Base-by-base conservation (phyloP, 2,888 invertebrate genomes). In the Chymomyza caudatula region DNA sequence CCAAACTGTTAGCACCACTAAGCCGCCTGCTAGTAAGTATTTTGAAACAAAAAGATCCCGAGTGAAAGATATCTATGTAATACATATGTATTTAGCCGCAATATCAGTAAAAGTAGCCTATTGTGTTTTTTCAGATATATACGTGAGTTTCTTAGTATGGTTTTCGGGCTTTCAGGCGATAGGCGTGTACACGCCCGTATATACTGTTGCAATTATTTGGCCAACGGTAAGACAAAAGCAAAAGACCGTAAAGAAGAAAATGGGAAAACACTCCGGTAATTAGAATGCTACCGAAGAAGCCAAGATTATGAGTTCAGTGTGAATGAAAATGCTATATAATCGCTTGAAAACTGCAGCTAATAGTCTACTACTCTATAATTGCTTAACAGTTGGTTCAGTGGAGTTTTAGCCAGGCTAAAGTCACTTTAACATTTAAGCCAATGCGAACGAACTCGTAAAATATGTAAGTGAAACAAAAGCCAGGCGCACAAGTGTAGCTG, bases 401-500 rank as follows among this genome's bases (percentile, higher is more conserved):
- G 29, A 37, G 29, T 37, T 37, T 37, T 37, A 11, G 29, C 29
- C 29, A 11, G 17, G 47, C 22, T 19, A 17, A 22, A 51, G 51
- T 19, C 51, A 61, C 61, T 61, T 61, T 61, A 61, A 61, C 61
- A 61, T 61, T 61, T 61, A 55, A 60, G 22, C 43, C 43, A 57
- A 49, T 15, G 15, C 23, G 47, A 42, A 13, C 55, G 11, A 37
- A 37, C 29, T 37, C 29, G 29, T 37, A 37, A 37, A 37, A 37
- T 37, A 55, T 37, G 51, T 51, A 51, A 51, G 51, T 51, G 13
- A 55, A 37, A 15, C 13, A 51, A 51, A 22, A 51, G 22, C 51
- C 19, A 51, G 51, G 19, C 22, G 51, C 19, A 51, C 51, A 51
- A 51, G 51, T 51, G 51, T 37, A 11, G 51, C 51, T 51, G 19